phyloP scores from a whole-genome alignment of 2,113 vertebrate genomes.

The Petroica traversi region DNA sequence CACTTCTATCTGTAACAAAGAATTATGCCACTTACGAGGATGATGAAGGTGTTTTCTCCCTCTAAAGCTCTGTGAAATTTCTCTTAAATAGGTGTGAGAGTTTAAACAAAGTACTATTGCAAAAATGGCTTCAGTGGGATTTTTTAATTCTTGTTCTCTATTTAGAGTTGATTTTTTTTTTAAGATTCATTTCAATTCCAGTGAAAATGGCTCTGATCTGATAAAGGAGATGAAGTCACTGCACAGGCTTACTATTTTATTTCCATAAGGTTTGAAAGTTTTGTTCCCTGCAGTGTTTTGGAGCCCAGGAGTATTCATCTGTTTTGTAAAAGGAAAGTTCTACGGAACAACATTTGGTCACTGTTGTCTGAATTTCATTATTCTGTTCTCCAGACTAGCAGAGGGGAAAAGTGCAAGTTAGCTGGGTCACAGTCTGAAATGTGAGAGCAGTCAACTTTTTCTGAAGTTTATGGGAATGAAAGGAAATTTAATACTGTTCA shows the following conservation, averaged over 20 bases:
- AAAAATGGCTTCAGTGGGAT: background rate
- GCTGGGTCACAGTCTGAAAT: conserved; percentile 72
- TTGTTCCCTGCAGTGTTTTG: conserved; percentile 47
- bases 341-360: conserved; percentile 33
- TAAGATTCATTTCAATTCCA: conserved; percentile 15
- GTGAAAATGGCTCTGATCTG: conserved; percentile 66
- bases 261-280: conserved; percentile 42
- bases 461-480: conserved; percentile 71
- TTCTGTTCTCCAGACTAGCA: conserved; percentile 66
- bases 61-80: background rate
- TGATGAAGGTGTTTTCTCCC: background rate
- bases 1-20: background rate
- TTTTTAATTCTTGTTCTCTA: conserved; percentile 19
- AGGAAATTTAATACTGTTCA: conserved; percentile 68
- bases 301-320: conserved; percentile 39
- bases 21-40: background rate
- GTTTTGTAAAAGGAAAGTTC: conserved; percentile 35
- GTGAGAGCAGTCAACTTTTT: conserved; percentile 68
- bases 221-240: conserved; percentile 72
- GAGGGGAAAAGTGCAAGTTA: conserved; percentile 73
- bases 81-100: background rate
- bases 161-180: background rate
- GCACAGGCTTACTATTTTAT: conserved; percentile 26
- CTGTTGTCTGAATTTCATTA: conserved; percentile 75
- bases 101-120: background rate